Evolutionary conservation across 2,113 vertebrate genomes (phyloP).

Genomic region (Xyrauchen texanus): DNA sequence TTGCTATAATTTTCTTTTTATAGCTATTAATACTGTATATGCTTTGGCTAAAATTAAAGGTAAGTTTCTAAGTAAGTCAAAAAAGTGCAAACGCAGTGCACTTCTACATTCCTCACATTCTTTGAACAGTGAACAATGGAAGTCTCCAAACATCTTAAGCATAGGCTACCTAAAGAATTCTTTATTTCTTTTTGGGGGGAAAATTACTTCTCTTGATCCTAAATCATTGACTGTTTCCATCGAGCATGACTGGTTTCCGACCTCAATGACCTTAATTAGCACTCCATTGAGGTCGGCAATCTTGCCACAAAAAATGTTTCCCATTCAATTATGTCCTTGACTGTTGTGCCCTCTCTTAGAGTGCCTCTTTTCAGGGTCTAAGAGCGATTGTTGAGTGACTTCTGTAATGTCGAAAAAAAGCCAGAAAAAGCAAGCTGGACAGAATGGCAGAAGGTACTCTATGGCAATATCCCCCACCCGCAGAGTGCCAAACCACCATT

Average conservation of each 20-base stretch:
- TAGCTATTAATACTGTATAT: neutral
- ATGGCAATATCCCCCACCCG: too few relatives aligned
- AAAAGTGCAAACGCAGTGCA: neutral
- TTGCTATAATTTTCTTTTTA: neutral
- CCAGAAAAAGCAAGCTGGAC: constrained; percentile 9
- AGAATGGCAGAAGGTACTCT: constrained; percentile 43
- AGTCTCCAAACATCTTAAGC: neutral
- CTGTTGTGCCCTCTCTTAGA: constrained; percentile 45
- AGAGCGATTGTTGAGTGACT: constrained; percentile 39
- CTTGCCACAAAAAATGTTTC: too few relatives aligned
- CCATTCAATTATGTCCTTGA: constrained; percentile 56
- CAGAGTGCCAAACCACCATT: too few relatives aligned
- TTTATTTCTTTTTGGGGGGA: neutral
- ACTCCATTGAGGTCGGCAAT: too few relatives aligned
- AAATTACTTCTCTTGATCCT: constrained; percentile 33
- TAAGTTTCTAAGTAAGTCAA: neutral
- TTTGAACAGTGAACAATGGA: neutral
- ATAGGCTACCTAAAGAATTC: too few relatives aligned
- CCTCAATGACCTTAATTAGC: constrained; percentile 25
- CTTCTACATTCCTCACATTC: constrained; percentile 16
- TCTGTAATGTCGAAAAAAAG: constrained; percentile 19
- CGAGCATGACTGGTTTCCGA: constrained; percentile 43
- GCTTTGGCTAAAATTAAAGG: neutral
- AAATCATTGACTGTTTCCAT: constrained; percentile 24
- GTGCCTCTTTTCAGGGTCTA: constrained; percentile 35